Conservation (phyloP, 2,888 invertebrate species). For the Bombyx huttoni region DNA sequence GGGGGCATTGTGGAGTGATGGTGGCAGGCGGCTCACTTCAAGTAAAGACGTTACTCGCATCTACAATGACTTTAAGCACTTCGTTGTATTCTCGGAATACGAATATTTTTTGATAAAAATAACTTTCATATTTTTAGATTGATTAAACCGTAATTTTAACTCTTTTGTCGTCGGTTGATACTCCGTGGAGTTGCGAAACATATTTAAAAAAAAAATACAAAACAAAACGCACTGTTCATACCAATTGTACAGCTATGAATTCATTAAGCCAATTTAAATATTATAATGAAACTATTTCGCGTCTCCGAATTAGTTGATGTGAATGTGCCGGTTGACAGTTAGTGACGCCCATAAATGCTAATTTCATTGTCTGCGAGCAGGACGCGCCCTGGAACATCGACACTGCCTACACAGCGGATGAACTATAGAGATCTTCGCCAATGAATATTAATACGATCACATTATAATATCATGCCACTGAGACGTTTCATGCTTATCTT, state of each 20-base stretch:
- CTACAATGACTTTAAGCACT: constrained; percentile 57
- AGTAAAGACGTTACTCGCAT: constrained; percentile 48
- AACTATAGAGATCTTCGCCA: constrained; percentile 39
- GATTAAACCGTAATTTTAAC: too few relatives aligned
- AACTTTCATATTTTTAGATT: constrained; percentile 11
- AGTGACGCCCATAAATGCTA: constrained; percentile 63
- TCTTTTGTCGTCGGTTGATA: too few relatives aligned
- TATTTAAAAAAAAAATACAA: background rate
- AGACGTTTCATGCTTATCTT: constrained; percentile 26
- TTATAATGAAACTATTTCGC: constrained; percentile 37
- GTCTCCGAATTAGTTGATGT: constrained; percentile 57
- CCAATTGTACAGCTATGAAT: background rate
- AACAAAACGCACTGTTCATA: background rate
- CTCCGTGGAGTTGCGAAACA: too few relatives aligned
- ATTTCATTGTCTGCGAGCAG: constrained; percentile 63
- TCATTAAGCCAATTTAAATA: background rate
- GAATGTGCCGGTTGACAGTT: constrained; percentile 65
- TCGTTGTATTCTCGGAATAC: constrained; percentile 46
- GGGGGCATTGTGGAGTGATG: constrained; percentile 10
- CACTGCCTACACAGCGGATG: constrained; percentile 44
- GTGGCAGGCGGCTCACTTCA: constrained; percentile 24
- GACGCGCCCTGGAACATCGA: constrained; percentile 41
- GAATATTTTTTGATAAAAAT: constrained; percentile 4
- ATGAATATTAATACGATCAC: constrained; percentile 60
- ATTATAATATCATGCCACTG: constrained; percentile 32